Conservation (phyloP, 2,113 vertebrate genomes). For the Atractosteus spatula region DNA sequence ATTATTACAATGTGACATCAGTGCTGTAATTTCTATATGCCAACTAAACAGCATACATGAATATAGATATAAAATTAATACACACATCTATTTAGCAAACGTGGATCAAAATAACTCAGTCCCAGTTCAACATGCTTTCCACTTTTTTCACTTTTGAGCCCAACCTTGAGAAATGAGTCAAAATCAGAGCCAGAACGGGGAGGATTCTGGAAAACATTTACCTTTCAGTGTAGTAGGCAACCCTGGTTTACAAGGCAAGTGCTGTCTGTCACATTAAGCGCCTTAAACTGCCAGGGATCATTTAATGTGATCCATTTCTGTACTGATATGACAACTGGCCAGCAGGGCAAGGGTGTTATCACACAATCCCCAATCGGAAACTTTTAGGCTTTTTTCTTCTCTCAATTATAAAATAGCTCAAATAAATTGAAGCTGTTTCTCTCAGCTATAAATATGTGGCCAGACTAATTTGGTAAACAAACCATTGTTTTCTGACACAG, state of each 20-base stretch:
- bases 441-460: background rate
- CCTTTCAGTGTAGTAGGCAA: background rate
- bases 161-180: background rate
- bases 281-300: background rate
- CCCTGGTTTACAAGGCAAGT: background rate
- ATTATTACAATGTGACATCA: no score
- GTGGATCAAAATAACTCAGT: no score
- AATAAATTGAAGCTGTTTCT: no score
- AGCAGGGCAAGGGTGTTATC: background rate
- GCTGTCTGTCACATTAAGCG: background rate
- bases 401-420: no score
- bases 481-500: no score
- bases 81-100: no score
- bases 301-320: background rate
- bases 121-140: no score
- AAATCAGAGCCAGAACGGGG: background rate
- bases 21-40: no score
- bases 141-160: no score
- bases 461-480: background rate
- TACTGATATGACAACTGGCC: background rate
- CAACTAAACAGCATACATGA: no score
- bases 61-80: no score
- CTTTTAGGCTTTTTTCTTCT: background rate
- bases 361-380: background rate
- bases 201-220: background rate